Base-by-base conservation (phyloP, 2,888 invertebrate species). In the Herminia tarsipennalis region DNA sequence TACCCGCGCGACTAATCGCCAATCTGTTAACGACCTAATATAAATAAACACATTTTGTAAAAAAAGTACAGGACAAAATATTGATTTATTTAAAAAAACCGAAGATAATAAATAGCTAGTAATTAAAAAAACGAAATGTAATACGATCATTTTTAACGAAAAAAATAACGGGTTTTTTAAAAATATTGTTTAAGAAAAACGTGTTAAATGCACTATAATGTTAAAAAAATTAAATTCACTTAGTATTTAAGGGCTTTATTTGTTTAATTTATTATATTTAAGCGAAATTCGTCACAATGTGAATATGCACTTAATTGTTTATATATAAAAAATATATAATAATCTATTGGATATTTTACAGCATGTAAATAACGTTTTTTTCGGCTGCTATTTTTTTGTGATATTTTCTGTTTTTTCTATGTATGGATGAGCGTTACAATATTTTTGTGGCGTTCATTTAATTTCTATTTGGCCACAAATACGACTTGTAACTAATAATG, bases 401-500 rank as follows among this genome's bases (percentile, higher is more conserved):
- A 71, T 68, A 73, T 56, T 44, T 49, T 45, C 48, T 25, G n/a
- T 65, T 64, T 68, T 61, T 57, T 63, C 66, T 66, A 50, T 66
- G 59, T 57, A 57, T 68, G 47, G 43, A 61, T 60, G 66, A 49
- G 55, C 49, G 51, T 70, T 61, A 55, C 50, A 53, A 56, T 46
- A 37, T 48, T 62, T 72, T 63, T 62, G 66, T 61, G 66, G 63
- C 43, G 29, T 55, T 48, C 39, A 46, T 49, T 66, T 65, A 44
- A 36, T 51, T 55, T 56, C 73, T 66, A 70, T 79, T 78, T 75
- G 68, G 86, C 86, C 82, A 78, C 62, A 78, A 70, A 86, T 88
- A 90, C 89, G 85, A 88, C 83, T 83, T 88, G 86, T 91, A 89
- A 90, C 90, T 91, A 89, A 76, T 89, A 88, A 86, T 67, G 73